Conservation (phyloP, 2,888 invertebrate species). For the Apamea epomidion region DNA sequence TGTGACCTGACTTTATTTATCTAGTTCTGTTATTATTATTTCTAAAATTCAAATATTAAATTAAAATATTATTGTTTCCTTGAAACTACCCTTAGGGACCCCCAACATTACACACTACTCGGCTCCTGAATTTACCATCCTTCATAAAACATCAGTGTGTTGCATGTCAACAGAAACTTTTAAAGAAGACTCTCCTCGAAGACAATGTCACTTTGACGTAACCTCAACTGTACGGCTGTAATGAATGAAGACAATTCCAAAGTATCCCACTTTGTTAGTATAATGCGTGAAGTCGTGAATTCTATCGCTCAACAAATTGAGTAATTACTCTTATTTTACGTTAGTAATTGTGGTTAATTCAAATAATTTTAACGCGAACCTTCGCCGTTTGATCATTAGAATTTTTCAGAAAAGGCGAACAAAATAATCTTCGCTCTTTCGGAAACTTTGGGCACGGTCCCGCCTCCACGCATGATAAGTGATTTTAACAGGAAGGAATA, state of each 20-base stretch:
- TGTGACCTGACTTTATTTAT: too few species aligned
- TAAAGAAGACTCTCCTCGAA: not conserved
- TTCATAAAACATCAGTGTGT: too few species aligned
- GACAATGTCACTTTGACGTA: constrained; percentile 30
- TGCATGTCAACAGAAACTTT: too few species aligned
- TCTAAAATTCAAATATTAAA: too few species aligned
- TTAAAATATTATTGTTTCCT: too few species aligned
- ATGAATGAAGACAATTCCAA: constrained; percentile 27
- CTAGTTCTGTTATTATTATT: too few species aligned
- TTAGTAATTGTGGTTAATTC: not conserved
- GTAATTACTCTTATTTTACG: not conserved
- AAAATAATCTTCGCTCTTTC: too few species aligned
- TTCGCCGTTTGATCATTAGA: not conserved
- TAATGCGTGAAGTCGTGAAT: not conserved
- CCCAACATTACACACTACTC: too few species aligned
- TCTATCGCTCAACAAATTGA: constrained; percentile 14
- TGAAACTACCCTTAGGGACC: too few species aligned
- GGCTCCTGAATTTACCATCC: too few species aligned
- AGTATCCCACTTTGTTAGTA: not conserved
- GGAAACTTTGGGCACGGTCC: not conserved
- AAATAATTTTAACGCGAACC: not conserved
- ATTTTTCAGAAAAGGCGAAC: not conserved
- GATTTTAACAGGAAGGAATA: too few species aligned
- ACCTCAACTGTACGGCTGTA: constrained; percentile 23
- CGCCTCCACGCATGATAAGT: not conserved